Evolutionary conservation across 2,888 invertebrate species (phyloP).

Genomic region (Chaetogeoica ovagalla): DNA sequence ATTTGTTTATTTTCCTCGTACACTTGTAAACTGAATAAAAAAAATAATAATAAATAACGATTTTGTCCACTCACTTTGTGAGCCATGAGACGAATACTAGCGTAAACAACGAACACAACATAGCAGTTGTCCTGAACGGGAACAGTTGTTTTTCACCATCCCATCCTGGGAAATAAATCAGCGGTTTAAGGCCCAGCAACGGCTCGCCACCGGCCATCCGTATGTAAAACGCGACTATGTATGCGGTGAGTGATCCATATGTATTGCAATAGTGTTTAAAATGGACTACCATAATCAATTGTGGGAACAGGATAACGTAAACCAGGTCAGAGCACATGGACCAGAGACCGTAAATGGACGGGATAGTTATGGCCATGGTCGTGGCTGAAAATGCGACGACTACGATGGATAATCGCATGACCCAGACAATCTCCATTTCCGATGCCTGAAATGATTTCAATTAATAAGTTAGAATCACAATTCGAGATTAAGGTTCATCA

Average conservation of each 20-base stretch:
- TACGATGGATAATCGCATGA: slow-evolving; percentile 89
- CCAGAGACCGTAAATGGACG: slow-evolving; percentile 97
- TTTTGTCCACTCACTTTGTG: slow-evolving; percentile 65
- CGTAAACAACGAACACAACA: slow-evolving; percentile 83
- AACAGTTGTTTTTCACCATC: slow-evolving; percentile 80
- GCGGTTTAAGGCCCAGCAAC: slow-evolving; percentile 76
- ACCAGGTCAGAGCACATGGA: slow-evolving; percentile 98
- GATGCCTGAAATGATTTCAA: slow-evolving; percentile 70
- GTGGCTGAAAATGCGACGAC: slow-evolving; percentile 90
- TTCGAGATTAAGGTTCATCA: too few species aligned
- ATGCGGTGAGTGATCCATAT: slow-evolving; percentile 91
- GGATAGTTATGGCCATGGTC: slow-evolving; percentile 94
- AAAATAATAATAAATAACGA: too few species aligned
- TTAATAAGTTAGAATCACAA: background rate
- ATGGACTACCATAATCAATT: slow-evolving; percentile 96
- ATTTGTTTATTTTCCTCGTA: too few species aligned
- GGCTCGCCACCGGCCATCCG: slow-evolving; percentile 87
- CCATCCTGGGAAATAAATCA: slow-evolving; percentile 86
- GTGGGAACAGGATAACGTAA: slow-evolving; percentile 97
- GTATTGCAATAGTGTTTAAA: slow-evolving; percentile 93
- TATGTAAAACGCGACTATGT: slow-evolving; percentile 79
- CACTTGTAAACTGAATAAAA: too few species aligned
- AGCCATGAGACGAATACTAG: slow-evolving; percentile 79
- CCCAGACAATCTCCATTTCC: slow-evolving; percentile 96
- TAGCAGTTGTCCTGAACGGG: slow-evolving; percentile 94